phyloP scores from a whole-genome alignment of 2,888 invertebrate genomes.

The Ormia ochracea region DNA sequence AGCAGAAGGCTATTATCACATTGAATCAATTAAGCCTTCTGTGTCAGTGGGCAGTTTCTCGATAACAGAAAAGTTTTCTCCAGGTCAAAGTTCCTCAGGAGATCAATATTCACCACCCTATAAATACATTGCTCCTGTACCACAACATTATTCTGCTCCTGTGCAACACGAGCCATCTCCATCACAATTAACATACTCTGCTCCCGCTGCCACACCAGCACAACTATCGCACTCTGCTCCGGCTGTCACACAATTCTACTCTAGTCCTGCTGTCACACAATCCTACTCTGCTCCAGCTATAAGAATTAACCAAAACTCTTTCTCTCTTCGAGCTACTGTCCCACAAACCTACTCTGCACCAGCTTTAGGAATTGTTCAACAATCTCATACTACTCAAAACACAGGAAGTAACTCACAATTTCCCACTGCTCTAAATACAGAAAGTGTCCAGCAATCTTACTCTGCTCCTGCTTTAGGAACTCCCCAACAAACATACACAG shows the following conservation, averaged over 20 bases:
- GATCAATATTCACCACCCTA: slow-evolving; percentile 17
- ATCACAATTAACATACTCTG: slow-evolving; percentile 43
- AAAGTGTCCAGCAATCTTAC: too few species aligned
- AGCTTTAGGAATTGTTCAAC: neutral
- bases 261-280: neutral
- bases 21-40: slow-evolving; percentile 69
- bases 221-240: slow-evolving; percentile 45
- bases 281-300: neutral
- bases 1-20: slow-evolving; percentile 33
- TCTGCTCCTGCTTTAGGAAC: neutral
- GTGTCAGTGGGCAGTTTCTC: slow-evolving; percentile 69
- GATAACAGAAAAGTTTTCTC: slow-evolving; percentile 53
- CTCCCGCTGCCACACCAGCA: slow-evolving; percentile 13
- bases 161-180: too few species aligned
- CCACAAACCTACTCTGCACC: slow-evolving; percentile 30
- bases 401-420: neutral
- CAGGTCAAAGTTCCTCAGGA: slow-evolving; percentile 8
- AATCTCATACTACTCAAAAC: neutral
- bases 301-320: neutral
- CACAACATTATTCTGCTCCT: slow-evolving; percentile 16
- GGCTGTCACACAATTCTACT: neutral
- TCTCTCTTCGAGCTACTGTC: neutral
- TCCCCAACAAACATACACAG: too few species aligned
- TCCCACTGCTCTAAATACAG: neutral
- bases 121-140: slow-evolving; percentile 38